phyloP scores from a whole-genome alignment of 2,797 vertebrate genomes.

The Phoebastria nigripes region DNA sequence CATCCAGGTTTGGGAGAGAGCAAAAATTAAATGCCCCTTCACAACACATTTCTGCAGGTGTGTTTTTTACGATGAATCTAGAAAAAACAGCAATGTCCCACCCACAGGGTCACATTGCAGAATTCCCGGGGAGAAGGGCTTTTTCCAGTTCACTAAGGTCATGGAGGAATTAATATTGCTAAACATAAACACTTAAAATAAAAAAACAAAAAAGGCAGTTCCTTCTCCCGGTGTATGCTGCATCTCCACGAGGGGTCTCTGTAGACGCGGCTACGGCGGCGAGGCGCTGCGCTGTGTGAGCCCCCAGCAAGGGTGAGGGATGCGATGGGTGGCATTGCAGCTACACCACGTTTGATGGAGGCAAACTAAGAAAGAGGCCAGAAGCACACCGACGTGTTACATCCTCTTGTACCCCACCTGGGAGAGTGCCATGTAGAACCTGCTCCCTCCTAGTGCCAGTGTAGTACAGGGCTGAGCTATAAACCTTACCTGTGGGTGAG shows the following conservation, averaged over 20 bases:
- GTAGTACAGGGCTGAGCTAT: neutral
- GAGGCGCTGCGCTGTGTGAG: rapidly evolving
- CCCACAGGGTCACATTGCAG: neutral
- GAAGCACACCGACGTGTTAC: rapidly evolving
- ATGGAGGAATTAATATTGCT: neutral
- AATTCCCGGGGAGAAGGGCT: neutral
- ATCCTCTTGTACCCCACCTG: rapidly evolving
- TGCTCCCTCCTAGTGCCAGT: neutral
- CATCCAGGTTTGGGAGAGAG: neutral
- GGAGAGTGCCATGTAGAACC: rapidly evolving
- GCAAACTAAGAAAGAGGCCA: neutral
- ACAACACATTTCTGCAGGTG: neutral
- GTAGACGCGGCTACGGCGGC: rapidly evolving
- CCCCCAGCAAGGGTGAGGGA: rapidly evolving
- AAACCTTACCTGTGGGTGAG: neutral
- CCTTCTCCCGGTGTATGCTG: neutral
- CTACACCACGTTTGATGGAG: neutral
- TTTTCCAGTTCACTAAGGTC: neutral
- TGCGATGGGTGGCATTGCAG: rapidly evolving
- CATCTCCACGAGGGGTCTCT: neutral
- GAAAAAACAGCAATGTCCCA: neutral
- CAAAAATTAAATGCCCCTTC: neutral
- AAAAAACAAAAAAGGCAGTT: neutral
- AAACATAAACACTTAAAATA: neutral
- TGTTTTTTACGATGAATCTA: neutral